These are phyloP conservation scores for Ctenopoma multispine DNA, from an alignment of 2,797 vertebrate genomes.

Conservation along the genomic window DNA sequence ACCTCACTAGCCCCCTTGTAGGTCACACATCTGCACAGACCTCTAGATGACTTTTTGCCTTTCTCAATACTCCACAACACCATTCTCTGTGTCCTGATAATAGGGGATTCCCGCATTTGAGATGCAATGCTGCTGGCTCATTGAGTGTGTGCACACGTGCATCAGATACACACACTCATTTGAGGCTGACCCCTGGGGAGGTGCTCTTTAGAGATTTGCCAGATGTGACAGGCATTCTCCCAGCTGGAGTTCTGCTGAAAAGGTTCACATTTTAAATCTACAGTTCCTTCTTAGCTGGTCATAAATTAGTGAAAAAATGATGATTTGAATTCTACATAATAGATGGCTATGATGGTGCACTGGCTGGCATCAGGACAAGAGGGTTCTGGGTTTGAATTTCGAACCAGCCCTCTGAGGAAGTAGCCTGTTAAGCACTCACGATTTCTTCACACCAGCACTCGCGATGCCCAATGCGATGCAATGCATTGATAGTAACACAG, in stretches of 20 bases:
- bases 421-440: too few species aligned
- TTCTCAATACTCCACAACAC: background rate
- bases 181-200: background rate
- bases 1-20: background rate
- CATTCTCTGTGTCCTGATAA: slow-evolving; percentile 16
- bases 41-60: slow-evolving; percentile 29
- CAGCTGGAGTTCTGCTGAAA: slow-evolving; percentile 2
- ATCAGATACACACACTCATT: slow-evolving; percentile 9
- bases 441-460: too few species aligned
- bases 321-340: too few species aligned
- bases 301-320: too few species aligned
- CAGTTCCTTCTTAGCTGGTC: background rate
- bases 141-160: background rate
- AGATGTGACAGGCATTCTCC: slow-evolving; percentile 3
- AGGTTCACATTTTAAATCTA: background rate
- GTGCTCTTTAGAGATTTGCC: background rate
- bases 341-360: too few species aligned
- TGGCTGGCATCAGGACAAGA: too few species aligned
- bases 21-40: slow-evolving; percentile 20
- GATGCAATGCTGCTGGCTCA: slow-evolving; percentile 23
- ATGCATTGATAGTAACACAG: too few species aligned
- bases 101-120: slow-evolving; percentile 3
- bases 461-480: too few species aligned
- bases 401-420: too few species aligned
- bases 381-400: too few species aligned